Percentiles rank a stretch among this genome's conserved stretches.
Evolutionary conservation across 2,888 invertebrate genomes (phyloP).

Genomic region (Drosophila engyochracea): DNA sequence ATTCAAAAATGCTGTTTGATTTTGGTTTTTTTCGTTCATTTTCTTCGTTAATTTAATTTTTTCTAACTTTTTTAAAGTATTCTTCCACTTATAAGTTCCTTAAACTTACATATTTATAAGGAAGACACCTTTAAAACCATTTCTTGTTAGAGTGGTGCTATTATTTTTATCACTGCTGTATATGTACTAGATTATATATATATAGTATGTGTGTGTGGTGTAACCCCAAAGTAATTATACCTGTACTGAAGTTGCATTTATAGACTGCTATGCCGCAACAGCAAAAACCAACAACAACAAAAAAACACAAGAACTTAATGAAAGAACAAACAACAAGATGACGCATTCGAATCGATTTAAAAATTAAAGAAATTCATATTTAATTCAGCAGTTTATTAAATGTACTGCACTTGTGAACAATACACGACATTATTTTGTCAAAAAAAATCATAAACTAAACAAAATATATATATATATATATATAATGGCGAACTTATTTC

Average conservation of each 20-base stretch:
- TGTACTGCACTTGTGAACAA: conserved; percentile 47
- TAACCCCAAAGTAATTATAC: conserved; percentile 48
- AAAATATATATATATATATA: background rate
- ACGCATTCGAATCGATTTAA: conserved; percentile 59
- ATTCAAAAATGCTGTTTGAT: background rate
- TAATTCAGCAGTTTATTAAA: conserved; percentile 42
- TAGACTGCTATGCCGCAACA: conserved; percentile 53
- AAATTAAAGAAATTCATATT: conserved; percentile 39
- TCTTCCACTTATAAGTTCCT: background rate
- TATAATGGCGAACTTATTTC: conserved; percentile 84
- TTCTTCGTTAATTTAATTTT: background rate
- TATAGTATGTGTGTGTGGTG: background rate
- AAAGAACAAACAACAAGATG: conserved; percentile 41
- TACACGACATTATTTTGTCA: conserved; percentile 45
- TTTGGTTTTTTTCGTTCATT: background rate
- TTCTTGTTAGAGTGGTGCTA: background rate
- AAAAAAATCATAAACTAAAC: conserved; percentile 14
- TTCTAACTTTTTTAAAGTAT: background rate
- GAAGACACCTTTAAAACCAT: background rate
- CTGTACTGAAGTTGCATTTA: conserved; percentile 62
- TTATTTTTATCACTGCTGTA: background rate
- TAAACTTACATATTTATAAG: background rate
- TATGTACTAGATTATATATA: background rate
- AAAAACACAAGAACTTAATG: conserved; percentile 21
- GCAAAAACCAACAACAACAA: conserved; percentile 53